phyloP scores from a whole-genome alignment of 2,113 vertebrate genomes.

The Nycticorax nycticorax region DNA sequence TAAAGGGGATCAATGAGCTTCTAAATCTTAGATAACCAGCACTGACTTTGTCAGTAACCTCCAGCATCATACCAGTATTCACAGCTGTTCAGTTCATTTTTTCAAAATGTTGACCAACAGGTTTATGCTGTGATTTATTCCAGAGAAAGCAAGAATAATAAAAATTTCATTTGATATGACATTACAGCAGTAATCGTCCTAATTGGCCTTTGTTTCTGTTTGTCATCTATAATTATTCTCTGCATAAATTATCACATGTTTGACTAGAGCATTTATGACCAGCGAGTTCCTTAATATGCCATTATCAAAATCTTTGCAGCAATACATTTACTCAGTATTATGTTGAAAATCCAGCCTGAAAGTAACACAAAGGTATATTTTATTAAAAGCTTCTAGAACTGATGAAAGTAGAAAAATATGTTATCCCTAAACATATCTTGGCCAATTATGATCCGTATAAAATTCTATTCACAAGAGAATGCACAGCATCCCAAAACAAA shows the following conservation, averaged over 20 bases:
- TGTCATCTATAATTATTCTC: constrained; percentile 39
- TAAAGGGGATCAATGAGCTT: not conserved
- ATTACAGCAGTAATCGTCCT: not conserved
- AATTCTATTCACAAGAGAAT: not conserved
- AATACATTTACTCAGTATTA: not conserved
- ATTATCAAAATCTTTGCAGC: not conserved
- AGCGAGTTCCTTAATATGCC: constrained; percentile 4
- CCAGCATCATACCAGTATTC: not conserved
- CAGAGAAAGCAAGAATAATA: not conserved
- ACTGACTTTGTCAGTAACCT: not conserved
- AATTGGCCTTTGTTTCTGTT: constrained; percentile 55
- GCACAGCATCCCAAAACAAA: not conserved
- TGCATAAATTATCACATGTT: constrained; percentile 17
- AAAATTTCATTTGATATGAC: constrained; percentile 18
- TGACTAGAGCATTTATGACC: constrained; percentile 37
- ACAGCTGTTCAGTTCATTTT: not conserved
- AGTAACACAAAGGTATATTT: not conserved
- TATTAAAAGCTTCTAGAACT: not conserved
- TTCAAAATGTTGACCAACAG: constrained; percentile 7
- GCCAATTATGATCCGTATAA: not conserved
- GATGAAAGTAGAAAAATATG: not conserved
- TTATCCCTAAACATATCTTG: not conserved
- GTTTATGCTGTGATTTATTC: not conserved
- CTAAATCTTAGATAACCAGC: constrained; percentile 14
- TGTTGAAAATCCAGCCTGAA: not conserved